A percentile compares a stretch with the other conserved stretches of the same genome.
Conservation (phyloP, 2,113 vertebrate genomes). For the Ictalurus punctatus region DNA sequence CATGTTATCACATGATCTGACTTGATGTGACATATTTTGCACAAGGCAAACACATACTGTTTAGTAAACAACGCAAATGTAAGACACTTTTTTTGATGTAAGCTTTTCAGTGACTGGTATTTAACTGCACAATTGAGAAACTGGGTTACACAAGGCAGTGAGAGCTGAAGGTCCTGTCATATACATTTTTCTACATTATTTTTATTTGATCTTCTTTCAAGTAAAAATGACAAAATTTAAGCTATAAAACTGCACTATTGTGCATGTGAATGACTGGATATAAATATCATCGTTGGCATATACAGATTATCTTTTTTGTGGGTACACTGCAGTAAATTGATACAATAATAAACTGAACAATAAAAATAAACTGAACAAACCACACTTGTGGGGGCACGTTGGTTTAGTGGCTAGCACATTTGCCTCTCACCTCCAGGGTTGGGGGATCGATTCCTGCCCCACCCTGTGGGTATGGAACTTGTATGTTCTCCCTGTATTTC, state of each 20-base stretch:
- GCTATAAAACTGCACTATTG: neutral
- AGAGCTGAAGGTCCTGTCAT: neutral
- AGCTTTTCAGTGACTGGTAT: neutral
- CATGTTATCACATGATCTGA: constrained; percentile 2
- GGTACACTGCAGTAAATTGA: neutral
- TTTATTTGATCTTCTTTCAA: neutral
- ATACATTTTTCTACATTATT: neutral
- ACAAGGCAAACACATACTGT: constrained; percentile 37
- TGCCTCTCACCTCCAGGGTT: too few species aligned
- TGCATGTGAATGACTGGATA: neutral
- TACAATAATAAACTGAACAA: neutral
- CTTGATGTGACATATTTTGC: constrained; percentile 30
- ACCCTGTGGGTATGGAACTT: too few species aligned
- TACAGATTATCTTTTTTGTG: neutral
- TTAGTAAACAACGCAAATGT: neutral
- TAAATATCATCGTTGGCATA: neutral
- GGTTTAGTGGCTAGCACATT: too few species aligned
- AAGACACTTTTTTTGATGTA: neutral
- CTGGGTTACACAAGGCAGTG: neutral
- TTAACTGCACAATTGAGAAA: neutral
- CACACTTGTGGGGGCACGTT: too few species aligned
- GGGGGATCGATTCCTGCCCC: too few species aligned
- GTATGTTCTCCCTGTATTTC: too few species aligned
- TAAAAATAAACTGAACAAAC: neutral
- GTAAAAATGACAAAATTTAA: neutral